Percentiles rank a stretch among this genome's conserved stretches.
Conservation (phyloP, 2,888 invertebrate genomes). For the Parnassius glacialis region DNA sequence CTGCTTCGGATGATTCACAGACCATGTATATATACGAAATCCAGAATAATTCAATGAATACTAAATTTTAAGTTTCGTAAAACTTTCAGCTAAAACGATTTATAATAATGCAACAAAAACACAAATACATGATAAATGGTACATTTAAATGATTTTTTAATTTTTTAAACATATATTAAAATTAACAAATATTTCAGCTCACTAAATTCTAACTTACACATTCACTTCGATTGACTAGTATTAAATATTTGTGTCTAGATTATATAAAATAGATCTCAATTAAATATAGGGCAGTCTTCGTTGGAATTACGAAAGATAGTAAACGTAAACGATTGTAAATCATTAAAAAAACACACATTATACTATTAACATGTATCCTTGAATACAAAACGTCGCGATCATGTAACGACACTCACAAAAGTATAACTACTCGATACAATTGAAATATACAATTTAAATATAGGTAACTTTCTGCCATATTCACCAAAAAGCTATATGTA, state of each 20-base stretch:
- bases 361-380: conserved; percentile 51
- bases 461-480: conserved; percentile 76
- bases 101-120: conserved; percentile 13
- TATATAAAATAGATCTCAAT: conserved; percentile 80
- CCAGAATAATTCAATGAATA: background rate
- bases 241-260: conserved; percentile 73
- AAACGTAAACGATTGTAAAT: conserved; percentile 70
- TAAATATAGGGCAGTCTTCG: conserved; percentile 80
- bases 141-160: conserved; percentile 16
- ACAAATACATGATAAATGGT: background rate
- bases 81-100: conserved; percentile 21
- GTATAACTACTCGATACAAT: conserved; percentile 51
- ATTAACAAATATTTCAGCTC: conserved; percentile 38
- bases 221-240: conserved; percentile 64
- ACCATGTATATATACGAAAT: too few relatives aligned
- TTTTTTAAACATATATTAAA: conserved; percentile 29
- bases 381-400: conserved; percentile 52
- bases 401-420: conserved; percentile 42
- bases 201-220: conserved; percentile 56
- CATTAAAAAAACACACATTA: conserved; percentile 51
- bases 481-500: conserved; percentile 75
- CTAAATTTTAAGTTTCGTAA: background rate
- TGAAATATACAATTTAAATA: conserved; percentile 58
- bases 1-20: too few relatives aligned
- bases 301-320: conserved; percentile 76